Evolutionary conservation across 2,113 vertebrate genomes (phyloP).

Genomic region (Manacus vitellinus): DNA sequence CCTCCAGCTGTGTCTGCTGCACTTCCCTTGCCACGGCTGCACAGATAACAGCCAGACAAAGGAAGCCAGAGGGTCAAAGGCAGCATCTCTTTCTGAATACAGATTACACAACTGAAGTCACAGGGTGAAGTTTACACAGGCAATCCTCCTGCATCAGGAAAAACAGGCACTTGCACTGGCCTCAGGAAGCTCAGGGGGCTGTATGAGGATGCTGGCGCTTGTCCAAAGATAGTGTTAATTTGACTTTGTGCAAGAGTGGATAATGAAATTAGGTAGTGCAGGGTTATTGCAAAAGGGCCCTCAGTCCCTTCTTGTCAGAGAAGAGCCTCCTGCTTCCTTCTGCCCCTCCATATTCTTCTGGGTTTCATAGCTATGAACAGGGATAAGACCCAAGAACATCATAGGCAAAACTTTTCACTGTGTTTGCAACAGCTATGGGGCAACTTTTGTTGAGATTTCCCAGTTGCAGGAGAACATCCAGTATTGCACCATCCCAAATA

Average conservation of each 20-base stretch:
- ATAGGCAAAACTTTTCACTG: not conserved
- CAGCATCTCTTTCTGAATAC: not conserved
- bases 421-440: not conserved
- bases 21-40: not conserved
- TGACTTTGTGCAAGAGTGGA: not conserved
- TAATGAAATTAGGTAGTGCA: not conserved
- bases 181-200: not conserved
- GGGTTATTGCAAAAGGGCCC: not conserved
- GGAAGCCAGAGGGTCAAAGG: not conserved
- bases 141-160: not conserved
- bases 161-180: not conserved
- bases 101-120: not conserved
- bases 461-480: not conserved
- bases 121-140: not conserved
- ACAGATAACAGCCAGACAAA: not conserved
- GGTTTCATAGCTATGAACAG: not conserved
- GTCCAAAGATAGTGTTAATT: not conserved
- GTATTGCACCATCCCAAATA: not conserved
- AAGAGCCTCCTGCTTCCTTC: not conserved
- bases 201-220: not conserved
- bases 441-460: not conserved
- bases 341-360: not conserved
- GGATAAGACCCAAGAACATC: not conserved
- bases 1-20: constrained; percentile 36
- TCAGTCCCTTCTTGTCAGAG: not conserved